Evolutionary conservation across 2,888 invertebrate species (phyloP).

Genomic region (Ceriagrion tenellum): DNA sequence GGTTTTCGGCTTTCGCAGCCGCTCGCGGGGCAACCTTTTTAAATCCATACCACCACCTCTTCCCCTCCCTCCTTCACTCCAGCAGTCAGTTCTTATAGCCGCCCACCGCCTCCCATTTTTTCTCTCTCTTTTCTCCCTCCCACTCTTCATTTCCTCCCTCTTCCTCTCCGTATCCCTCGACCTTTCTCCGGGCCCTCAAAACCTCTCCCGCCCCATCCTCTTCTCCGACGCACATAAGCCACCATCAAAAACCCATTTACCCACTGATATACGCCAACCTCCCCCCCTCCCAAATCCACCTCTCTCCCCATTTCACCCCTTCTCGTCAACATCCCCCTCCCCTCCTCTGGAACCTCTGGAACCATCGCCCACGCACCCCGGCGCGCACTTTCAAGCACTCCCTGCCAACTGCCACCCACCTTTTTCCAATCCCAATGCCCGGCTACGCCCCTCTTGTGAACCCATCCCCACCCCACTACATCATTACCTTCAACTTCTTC

Average conservation of each 20-base stretch:
- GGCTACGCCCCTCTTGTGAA: not conserved
- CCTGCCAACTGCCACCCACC: not conserved
- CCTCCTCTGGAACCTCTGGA: not conserved
- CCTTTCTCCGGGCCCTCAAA: not conserved
- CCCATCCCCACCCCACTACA: not conserved
- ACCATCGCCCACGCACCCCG: not conserved
- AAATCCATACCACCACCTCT: not conserved
- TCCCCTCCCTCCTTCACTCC: not conserved
- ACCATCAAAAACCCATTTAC: conserved; percentile 64
- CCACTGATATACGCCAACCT: conserved; percentile 42
- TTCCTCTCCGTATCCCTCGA: not conserved
- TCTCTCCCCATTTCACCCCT: not conserved
- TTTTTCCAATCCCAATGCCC: not conserved
- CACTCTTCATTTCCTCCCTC: not conserved
- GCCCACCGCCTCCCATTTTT: not conserved
- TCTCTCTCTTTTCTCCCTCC: not conserved
- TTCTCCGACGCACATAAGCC: conserved; percentile 46
- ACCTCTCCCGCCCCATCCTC: not conserved
- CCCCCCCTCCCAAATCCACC: not conserved
- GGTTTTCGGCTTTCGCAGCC: no score
- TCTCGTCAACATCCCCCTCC: not conserved
- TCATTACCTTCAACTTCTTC: not conserved
- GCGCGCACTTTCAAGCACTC: not conserved
- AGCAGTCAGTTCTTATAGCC: not conserved
- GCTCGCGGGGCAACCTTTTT: no score